A percentile compares a stretch with the other conserved stretches of the same genome.
Conservation (phyloP, 2,888 invertebrate species). For the Tachina fera region DNA sequence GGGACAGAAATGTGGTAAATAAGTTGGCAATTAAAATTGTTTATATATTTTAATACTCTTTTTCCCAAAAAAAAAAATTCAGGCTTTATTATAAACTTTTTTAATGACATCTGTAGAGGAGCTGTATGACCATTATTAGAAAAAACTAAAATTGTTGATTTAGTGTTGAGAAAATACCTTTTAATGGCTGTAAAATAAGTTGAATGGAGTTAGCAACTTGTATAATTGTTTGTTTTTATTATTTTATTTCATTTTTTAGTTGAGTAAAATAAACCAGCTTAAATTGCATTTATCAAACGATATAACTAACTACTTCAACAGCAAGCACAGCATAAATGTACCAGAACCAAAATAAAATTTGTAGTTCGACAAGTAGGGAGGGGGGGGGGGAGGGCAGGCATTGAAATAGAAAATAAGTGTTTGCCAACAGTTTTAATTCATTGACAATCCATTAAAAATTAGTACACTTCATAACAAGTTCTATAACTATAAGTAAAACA, state of each 20-base stretch:
- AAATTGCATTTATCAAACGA: slow-evolving; percentile 46
- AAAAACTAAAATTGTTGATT: slow-evolving; percentile 44
- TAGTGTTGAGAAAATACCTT: slow-evolving; percentile 51
- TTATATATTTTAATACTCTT: background rate
- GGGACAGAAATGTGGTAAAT: too few species aligned
- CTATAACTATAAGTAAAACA: slow-evolving; percentile 37
- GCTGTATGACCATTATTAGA: slow-evolving; percentile 25
- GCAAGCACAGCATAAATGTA: background rate
- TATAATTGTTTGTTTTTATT: slow-evolving; percentile 53
- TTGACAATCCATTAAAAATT: slow-evolving; percentile 62
- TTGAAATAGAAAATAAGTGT: slow-evolving; percentile 32
- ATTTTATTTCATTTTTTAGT: slow-evolving; percentile 28
- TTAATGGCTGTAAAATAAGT: slow-evolving; percentile 48
- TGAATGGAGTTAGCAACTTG: slow-evolving; percentile 34
- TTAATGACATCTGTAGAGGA: slow-evolving; percentile 37
- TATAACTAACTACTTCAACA: slow-evolving; percentile 21
- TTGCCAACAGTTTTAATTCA: slow-evolving; percentile 56
- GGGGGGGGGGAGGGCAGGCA: background rate
- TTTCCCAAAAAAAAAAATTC: background rate
- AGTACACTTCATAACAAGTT: slow-evolving; percentile 32
- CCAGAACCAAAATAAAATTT: background rate
- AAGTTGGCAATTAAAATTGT: too few species aligned
- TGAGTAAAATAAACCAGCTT: slow-evolving; percentile 31
- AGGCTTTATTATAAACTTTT: slow-evolving; percentile 42
- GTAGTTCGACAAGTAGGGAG: background rate